These are phyloP conservation scores for Agriopis marginaria DNA, from an alignment of 2,888 invertebrate species.

Conservation along the genomic window DNA sequence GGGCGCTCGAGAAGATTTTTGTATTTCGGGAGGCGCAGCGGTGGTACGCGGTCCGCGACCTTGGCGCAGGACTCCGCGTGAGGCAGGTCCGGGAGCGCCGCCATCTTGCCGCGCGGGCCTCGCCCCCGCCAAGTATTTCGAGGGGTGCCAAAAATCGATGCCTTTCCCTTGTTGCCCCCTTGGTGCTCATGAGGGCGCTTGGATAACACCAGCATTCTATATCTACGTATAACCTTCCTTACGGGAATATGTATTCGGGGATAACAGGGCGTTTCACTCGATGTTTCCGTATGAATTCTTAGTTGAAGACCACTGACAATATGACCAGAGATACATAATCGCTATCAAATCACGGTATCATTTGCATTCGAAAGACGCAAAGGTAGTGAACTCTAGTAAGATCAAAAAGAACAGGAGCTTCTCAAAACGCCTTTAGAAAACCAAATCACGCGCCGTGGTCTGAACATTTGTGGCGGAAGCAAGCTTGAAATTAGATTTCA, in stretches of 20 bases:
- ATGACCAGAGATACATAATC: not conserved
- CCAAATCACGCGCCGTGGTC: not conserved
- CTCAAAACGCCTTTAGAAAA: not conserved
- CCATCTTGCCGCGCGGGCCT: slow-evolving; percentile 76
- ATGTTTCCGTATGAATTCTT: slow-evolving; percentile 1
- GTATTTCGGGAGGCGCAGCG: slow-evolving; percentile 77
- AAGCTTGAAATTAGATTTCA: slow-evolving; percentile 22
- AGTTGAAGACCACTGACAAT: not conserved
- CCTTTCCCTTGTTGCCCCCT: slow-evolving; percentile 74
- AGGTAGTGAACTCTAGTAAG: not conserved
- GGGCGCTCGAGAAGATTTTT: slow-evolving; percentile 69
- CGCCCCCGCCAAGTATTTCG: slow-evolving; percentile 69
- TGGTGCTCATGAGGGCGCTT: slow-evolving; percentile 70
- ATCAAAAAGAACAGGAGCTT: not conserved
- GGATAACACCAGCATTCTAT: slow-evolving; percentile 59
- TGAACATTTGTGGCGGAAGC: slow-evolving; percentile 14
- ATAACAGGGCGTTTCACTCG: slow-evolving; percentile 4
- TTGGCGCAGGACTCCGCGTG: slow-evolving; percentile 75
- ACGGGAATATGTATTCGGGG: slow-evolving; percentile 31
- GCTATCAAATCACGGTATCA: not conserved
- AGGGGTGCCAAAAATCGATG: slow-evolving; percentile 85
- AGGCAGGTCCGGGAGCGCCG: slow-evolving; percentile 78
- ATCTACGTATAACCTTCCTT: slow-evolving; percentile 51
- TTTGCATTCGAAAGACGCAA: not conserved
- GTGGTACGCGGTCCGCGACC: slow-evolving; percentile 75